These are phyloP conservation scores for Phania funesta DNA, from an alignment of 2,888 invertebrate species.

Conservation along the genomic window DNA sequence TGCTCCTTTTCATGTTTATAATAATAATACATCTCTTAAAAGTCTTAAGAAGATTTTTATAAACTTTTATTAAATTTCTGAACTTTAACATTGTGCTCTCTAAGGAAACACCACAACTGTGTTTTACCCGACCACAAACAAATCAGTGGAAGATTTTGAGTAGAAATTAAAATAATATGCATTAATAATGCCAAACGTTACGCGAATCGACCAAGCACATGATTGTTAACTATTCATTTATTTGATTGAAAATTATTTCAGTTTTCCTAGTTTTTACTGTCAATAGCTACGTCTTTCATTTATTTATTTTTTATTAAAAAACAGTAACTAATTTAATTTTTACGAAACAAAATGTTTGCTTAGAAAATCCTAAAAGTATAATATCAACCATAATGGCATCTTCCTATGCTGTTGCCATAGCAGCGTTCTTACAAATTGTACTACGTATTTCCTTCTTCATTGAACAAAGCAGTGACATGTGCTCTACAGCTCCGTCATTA, in stretches of 20 bases:
- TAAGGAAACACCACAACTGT: no score
- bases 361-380: slow-evolving; percentile 14
- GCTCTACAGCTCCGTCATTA: slow-evolving; percentile 72
- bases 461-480: slow-evolving; percentile 71
- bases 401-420: slow-evolving; percentile 67
- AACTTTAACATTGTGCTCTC: no score
- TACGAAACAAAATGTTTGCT: slow-evolving; percentile 47
- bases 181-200: no score
- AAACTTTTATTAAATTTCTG: no score
- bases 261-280: slow-evolving; percentile 29
- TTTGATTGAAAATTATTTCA: background rate
- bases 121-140: no score
- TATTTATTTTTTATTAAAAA: background rate
- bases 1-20: no score
- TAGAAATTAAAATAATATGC: no score
- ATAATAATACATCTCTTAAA: no score
- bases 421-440: slow-evolving; percentile 70
- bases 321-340: background rate
- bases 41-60: no score
- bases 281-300: background rate
- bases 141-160: no score
- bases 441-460: slow-evolving; percentile 72
- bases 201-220: no score
- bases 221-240: no score
- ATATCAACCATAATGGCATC: slow-evolving; percentile 69